phyloP scores from a whole-genome alignment of 37 sponge, comb jelly and placozoan species.

The Hexactinellida sp. region DNA sequence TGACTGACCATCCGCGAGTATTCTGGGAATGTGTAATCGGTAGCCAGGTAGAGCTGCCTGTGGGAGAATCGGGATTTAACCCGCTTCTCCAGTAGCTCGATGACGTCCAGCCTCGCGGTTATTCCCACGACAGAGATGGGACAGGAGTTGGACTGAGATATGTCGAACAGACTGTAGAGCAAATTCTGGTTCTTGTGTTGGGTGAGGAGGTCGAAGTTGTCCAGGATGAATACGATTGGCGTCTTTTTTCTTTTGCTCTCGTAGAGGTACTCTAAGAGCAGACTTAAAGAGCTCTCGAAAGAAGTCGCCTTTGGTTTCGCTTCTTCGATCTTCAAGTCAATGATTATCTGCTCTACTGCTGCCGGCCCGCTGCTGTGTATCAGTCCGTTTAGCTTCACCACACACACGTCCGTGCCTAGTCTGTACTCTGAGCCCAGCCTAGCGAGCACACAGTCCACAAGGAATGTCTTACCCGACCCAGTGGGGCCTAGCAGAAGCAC shows the following conservation, averaged over 20 bases:
- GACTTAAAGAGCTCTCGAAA: neutral
- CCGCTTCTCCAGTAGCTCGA: slow-evolving; percentile 83
- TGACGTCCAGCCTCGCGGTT: slow-evolving; percentile 59
- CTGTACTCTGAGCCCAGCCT: neutral
- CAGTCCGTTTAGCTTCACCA: neutral
- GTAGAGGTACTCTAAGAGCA: neutral
- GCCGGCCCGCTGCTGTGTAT: neutral
- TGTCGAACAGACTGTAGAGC: slow-evolving; percentile 81
- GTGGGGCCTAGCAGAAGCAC: slow-evolving; percentile 60
- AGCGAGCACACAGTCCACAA: neutral
- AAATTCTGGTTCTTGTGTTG: slow-evolving; percentile 82
- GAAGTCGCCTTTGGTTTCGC: neutral
- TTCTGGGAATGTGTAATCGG: slow-evolving; percentile 39
- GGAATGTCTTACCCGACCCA: slow-evolving; percentile 57
- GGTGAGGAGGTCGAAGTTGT: slow-evolving; percentile 86
- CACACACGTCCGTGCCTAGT: neutral
- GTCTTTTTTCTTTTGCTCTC: slow-evolving; percentile 35
- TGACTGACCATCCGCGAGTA: slow-evolving; percentile 20
- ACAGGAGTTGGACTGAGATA: slow-evolving; percentile 37
- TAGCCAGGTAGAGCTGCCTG: slow-evolving; percentile 41
- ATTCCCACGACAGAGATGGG: slow-evolving; percentile 78
- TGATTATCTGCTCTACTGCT: neutral
- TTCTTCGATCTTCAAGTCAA: neutral
- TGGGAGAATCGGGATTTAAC: slow-evolving; percentile 90
- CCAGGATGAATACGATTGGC: slow-evolving; percentile 70